phyloP scores from a whole-genome alignment of 2,797 vertebrate genomes.

The Heterohyrax brucei region DNA sequence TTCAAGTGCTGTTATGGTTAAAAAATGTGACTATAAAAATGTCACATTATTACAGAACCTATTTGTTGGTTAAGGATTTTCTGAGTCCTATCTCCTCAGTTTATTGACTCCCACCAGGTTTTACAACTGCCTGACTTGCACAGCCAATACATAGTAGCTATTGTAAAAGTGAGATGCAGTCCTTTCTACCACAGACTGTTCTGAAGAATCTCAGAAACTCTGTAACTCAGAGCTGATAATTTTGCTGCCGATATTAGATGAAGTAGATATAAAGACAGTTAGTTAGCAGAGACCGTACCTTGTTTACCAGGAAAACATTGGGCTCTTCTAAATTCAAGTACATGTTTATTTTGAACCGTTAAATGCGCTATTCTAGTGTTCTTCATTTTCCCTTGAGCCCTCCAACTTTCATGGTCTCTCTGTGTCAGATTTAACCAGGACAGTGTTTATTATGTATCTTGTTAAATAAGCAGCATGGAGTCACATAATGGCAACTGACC shows the following conservation, averaged over 20 bases:
- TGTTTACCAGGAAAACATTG: not conserved
- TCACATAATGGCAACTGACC: not conserved
- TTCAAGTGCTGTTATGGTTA: slow-evolving; percentile 81
- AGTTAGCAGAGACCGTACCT: not conserved
- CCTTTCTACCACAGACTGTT: slow-evolving; percentile 12
- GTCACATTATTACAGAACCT: slow-evolving; percentile 76
- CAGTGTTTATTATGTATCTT: not conserved
- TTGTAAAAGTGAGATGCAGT: not conserved
- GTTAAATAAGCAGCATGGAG: not conserved
- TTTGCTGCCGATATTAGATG: not conserved
- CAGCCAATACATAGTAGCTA: not conserved
- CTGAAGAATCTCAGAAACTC: not conserved
- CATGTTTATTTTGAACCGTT: slow-evolving; percentile 49
- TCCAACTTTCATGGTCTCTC: not conserved
- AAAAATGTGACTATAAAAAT: slow-evolving; percentile 83
- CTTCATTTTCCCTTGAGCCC: not conserved
- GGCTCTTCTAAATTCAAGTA: slow-evolving; percentile 46
- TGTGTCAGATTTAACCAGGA: not conserved
- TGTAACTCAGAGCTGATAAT: not conserved
- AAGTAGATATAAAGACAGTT: slow-evolving; percentile 30
- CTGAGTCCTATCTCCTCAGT: slow-evolving; percentile 4
- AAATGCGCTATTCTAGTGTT: not conserved
- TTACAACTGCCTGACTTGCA: not conserved
- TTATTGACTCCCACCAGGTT: slow-evolving; percentile 79
- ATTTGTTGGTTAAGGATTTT: slow-evolving; percentile 80